Conservation (phyloP, 2,888 invertebrate genomes). For the Coenonympha glycerion region DNA sequence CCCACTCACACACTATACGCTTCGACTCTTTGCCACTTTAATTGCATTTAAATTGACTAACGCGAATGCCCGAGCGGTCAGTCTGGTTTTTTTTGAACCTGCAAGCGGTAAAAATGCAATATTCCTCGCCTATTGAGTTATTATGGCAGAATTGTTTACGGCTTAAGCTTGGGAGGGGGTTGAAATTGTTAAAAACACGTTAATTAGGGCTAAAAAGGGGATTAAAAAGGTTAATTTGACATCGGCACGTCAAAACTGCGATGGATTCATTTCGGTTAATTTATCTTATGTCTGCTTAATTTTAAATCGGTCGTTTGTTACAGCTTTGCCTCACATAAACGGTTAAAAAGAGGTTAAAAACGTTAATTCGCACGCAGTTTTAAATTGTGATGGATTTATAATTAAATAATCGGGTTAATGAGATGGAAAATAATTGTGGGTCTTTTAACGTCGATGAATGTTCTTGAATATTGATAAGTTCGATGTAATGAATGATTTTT, state of each 20-base stretch:
- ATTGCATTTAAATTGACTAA: conserved; percentile 39
- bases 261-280: conserved; percentile 1
- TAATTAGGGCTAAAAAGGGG: not conserved
- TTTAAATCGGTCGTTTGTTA: not conserved
- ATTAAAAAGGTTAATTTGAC: conserved; percentile 9
- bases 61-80: conserved; percentile 30
- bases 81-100: conserved; percentile 22
- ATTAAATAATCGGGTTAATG: not conserved
- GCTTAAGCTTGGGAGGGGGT: not conserved
- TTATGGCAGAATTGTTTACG: conserved; percentile 15
- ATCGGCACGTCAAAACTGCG: not conserved
- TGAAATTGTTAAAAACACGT: too few species aligned
- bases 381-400: not conserved
- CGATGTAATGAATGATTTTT: too few species aligned
- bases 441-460: too few species aligned
- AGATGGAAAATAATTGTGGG: not conserved
- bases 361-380: not conserved
- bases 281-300: not conserved
- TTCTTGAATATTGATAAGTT: too few species aligned
- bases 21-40: conserved; percentile 46
- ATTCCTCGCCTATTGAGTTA: conserved; percentile 27
- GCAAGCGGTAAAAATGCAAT: conserved; percentile 22
- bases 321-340: not conserved
- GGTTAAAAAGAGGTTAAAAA: not conserved
- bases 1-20: conserved; percentile 11